Conservation (phyloP, 2,797 vertebrate genomes). For the Xenops minutus region DNA sequence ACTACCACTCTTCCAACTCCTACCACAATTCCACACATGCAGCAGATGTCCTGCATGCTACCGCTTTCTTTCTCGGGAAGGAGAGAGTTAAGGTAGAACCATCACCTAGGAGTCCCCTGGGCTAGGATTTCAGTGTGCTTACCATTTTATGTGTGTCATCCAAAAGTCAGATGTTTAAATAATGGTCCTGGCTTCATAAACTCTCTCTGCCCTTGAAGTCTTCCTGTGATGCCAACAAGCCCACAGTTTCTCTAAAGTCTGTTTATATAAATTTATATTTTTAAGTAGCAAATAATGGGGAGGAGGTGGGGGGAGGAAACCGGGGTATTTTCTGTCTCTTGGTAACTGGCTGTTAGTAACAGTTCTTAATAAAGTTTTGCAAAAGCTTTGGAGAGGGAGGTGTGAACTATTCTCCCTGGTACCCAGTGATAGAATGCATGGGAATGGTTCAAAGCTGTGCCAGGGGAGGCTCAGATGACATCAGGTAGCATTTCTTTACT, state of each 20-base stretch:
- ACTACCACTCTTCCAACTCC: constrained; percentile 81
- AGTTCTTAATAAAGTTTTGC: not conserved
- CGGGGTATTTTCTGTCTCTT: not conserved
- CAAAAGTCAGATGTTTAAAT: not conserved
- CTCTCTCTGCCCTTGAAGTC: not conserved
- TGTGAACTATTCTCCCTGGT: not conserved
- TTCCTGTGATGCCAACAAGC: not conserved
- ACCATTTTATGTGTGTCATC: not conserved
- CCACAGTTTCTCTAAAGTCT: not conserved
- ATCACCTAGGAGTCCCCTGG: not conserved
- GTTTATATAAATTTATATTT: not conserved
- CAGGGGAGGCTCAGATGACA: not conserved
- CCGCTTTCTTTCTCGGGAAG: constrained; percentile 79
- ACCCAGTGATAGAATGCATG: rapidly evolving
- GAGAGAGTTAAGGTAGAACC: constrained; percentile 81
- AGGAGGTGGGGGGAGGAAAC: not conserved
- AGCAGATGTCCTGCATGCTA: constrained; percentile 80
- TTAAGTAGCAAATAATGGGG: not conserved
- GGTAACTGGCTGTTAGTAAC: not conserved
- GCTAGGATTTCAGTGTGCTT: not conserved
- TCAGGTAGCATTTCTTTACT: not conserved
- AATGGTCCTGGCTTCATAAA: not conserved
- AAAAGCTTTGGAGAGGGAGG: not conserved
- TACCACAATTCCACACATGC: constrained; percentile 84
- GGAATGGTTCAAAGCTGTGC: not conserved